Percentiles rank a stretch among this genome's conserved stretches.
phyloP scores from a whole-genome alignment of 2,797 vertebrate genomes.

The Toxotes lorentzi region DNA sequence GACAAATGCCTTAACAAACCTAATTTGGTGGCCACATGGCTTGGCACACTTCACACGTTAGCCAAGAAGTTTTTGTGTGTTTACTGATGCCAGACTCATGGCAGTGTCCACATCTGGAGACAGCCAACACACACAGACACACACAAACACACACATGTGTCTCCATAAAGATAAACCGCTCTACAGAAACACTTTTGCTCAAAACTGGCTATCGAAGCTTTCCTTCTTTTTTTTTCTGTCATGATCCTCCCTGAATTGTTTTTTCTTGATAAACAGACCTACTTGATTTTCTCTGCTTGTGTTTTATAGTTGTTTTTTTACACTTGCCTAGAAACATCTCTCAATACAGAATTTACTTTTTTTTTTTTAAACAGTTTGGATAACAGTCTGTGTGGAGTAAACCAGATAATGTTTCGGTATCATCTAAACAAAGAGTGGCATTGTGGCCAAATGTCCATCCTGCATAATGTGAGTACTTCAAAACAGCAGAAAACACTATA shows the following conservation, averaged over 20 bases:
- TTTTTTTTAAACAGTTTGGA: neutral
- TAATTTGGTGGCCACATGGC: slow-evolving; percentile 62
- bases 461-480: neutral
- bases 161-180: neutral
- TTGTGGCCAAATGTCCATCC: neutral
- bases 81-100: slow-evolving; percentile 54
- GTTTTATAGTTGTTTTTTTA: neutral
- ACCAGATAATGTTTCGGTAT: neutral
- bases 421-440: neutral
- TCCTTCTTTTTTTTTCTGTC: neutral
- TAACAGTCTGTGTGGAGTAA: neutral
- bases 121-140: slow-evolving; percentile 16
- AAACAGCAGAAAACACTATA: neutral
- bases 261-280: slow-evolving; percentile 3
- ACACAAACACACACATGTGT: neutral
- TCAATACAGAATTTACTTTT: neutral
- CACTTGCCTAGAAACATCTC: neutral
- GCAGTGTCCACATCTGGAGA: slow-evolving; percentile 72
- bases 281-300: neutral
- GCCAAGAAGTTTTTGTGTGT: slow-evolving; percentile 58
- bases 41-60: slow-evolving; percentile 72
- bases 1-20: slow-evolving; percentile 58
- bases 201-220: neutral
- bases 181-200: neutral
- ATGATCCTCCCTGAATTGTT: neutral